Base-by-base conservation (phyloP, 2,888 invertebrate genomes). In the Amitus sp. region DNA sequence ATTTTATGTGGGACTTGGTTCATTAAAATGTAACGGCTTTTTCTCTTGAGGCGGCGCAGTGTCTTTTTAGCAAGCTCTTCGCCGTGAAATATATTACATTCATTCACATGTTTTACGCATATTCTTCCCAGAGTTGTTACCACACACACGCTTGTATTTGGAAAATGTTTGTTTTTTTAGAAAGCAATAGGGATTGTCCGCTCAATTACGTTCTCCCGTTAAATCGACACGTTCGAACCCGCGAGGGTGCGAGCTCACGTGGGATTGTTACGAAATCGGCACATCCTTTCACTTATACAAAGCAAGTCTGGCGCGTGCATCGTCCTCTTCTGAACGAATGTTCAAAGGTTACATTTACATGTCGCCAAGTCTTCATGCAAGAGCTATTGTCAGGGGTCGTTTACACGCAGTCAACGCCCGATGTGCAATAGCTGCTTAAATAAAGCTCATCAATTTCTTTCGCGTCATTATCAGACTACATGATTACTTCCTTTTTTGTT, bases 341-440 rank as follows among this genome's bases (percentile, higher is more conserved):
- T n/a, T n/a, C 63, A 74, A 74, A 74, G 74, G 73, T 74, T 74
- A 74, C 74, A 74, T 74, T 73, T 70, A 71, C 74, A 74, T 74
- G 70, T 66, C 64, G 59, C 71, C 66, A 58, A 60, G 65, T 66
- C 64, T 53, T 67, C 64, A 66, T 66, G 65, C 67, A 57, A 65
- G 37, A 5, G 71, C 59, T 66, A 67, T 68, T 62, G 65, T 66
- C 51, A 43, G 46, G 47, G 56, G 45, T 53, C 59, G 56, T 61
- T 66, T 66, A 59, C 54, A 64, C 56, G 51, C 59, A 52, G n/a
- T n/a, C n/a, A n/a, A n/a, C n/a, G n/a, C n/a, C n/a, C n/a, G n/a
- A n/a, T n/a, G n/a, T n/a, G n/a, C n/a, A n/a, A n/a, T n/a, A n/a
- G n/a, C n/a, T n/a, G n/a, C n/a, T n/a, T n/a, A n/a, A n/a, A n/a